Conservation (phyloP, 2,888 invertebrate species). For the Drosophila paramelanica region DNA sequence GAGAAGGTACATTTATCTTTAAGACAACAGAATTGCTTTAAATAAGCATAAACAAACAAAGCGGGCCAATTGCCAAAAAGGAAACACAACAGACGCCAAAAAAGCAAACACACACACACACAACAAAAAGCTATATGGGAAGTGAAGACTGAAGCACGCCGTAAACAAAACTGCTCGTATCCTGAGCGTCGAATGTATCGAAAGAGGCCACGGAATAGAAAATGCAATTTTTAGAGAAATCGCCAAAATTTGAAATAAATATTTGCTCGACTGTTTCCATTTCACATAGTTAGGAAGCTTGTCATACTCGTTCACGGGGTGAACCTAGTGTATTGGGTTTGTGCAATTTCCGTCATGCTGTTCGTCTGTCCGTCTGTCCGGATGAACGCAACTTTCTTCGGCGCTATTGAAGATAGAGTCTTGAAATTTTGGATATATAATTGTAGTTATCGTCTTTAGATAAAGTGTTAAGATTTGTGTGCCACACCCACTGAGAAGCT, state of each 20-base stretch:
- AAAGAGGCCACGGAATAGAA: constrained; percentile 7
- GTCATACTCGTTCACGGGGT: no score
- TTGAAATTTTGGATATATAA: no score
- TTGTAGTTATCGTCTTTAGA: no score
- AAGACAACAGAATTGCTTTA: constrained; percentile 24
- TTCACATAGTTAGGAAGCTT: no score
- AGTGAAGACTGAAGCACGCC: constrained; percentile 22
- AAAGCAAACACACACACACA: constrained; percentile 11
- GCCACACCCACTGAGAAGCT: no score
- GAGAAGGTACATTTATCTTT: background rate
- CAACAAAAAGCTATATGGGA: constrained; percentile 6
- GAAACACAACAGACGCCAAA: constrained; percentile 36
- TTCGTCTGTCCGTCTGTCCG: no score
- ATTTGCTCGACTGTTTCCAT: constrained; percentile 20
- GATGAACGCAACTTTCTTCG: no score
- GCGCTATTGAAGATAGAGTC: no score
- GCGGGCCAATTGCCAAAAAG: constrained; percentile 55
- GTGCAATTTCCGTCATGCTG: no score
- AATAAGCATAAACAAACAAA: constrained; percentile 45
- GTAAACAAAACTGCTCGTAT: constrained; percentile 31
- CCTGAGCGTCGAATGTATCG: constrained; percentile 7
- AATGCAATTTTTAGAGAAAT: constrained; percentile 21
- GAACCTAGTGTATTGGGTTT: no score
- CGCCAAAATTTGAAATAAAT: constrained; percentile 30
- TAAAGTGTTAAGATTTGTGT: no score